These are phyloP conservation scores for Nemotelus pantherinus DNA, from an alignment of 2,888 invertebrate species.

Conservation along the genomic window DNA sequence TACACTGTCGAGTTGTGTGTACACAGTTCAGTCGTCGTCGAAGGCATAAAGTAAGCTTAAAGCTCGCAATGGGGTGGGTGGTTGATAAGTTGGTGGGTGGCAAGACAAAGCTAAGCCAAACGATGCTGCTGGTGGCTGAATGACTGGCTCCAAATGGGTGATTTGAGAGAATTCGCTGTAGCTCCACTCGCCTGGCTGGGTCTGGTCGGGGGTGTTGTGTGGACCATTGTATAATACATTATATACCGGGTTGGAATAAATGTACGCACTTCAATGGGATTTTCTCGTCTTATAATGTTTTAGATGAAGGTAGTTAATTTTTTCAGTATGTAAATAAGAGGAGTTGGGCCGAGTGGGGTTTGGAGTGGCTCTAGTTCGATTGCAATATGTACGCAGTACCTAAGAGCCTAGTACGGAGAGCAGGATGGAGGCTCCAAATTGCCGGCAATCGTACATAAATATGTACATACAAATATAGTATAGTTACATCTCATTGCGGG, in stretches of 20 bases:
- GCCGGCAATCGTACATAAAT: conserved; percentile 37
- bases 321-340: conserved; percentile 31
- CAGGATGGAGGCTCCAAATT: conserved; percentile 27
- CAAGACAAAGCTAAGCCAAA: background rate
- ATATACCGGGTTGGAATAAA: conserved; percentile 22
- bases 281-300: conserved; percentile 31
- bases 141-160: conserved; percentile 28
- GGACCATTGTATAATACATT: conserved; percentile 32
- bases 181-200: background rate
- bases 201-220: conserved; percentile 1
- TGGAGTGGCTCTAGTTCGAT: background rate
- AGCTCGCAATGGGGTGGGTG: conserved; percentile 23
- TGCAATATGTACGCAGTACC: no score
- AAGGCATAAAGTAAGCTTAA: conserved; percentile 39
- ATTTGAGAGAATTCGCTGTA: conserved; percentile 25
- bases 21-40: conserved; percentile 25
- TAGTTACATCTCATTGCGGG: conserved; percentile 7
- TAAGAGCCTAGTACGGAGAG: background rate
- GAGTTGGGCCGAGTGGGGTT: background rate
- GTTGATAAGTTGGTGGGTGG: background rate
- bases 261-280: conserved; percentile 43
- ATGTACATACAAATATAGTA: conserved; percentile 4
- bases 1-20: conserved; percentile 34
- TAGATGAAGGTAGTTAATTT: conserved; percentile 31
- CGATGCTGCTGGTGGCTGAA: no score